Evolutionary conservation across 1,140 invertebrate genomes (phyloP).

Genomic region (Diabrotica virgifera): DNA sequence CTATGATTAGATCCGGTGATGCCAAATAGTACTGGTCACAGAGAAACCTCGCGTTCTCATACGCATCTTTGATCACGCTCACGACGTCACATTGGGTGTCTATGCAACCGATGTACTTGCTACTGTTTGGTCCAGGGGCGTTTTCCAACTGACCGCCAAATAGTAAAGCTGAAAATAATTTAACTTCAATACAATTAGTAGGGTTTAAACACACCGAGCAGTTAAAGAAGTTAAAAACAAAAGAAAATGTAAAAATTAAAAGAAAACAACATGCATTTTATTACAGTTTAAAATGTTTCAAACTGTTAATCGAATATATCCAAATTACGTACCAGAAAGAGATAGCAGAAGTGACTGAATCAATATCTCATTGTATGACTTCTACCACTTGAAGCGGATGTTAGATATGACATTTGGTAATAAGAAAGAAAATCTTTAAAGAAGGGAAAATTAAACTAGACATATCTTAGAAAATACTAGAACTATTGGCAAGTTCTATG

Average conservation of each 20-base stretch:
- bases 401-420: too few species aligned
- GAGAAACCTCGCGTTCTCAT: slow-evolving; percentile 94
- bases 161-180: slow-evolving; percentile 69
- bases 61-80: slow-evolving; percentile 86
- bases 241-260: neutral
- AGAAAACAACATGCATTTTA: too few species aligned
- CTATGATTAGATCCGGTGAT: slow-evolving; percentile 81
- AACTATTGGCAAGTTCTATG: too few species aligned
- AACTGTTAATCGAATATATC: too few species aligned
- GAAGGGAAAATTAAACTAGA: too few species aligned
- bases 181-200: slow-evolving; percentile 29
- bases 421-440: too few species aligned
- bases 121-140: slow-evolving; percentile 58
- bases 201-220: slow-evolving; percentile 3
- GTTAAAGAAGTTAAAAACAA: neutral
- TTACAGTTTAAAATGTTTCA: too few species aligned
- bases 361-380: too few species aligned
- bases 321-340: too few species aligned
- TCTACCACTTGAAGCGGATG: too few species aligned
- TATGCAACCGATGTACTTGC: slow-evolving; percentile 90
- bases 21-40: slow-evolving; percentile 97
- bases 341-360: too few species aligned
- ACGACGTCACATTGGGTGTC: slow-evolving; percentile 90
- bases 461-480: too few species aligned
- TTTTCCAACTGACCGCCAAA: slow-evolving; percentile 77